Base-by-base conservation (phyloP, 2,888 invertebrate species). In the Stenolophus ochropezus region DNA sequence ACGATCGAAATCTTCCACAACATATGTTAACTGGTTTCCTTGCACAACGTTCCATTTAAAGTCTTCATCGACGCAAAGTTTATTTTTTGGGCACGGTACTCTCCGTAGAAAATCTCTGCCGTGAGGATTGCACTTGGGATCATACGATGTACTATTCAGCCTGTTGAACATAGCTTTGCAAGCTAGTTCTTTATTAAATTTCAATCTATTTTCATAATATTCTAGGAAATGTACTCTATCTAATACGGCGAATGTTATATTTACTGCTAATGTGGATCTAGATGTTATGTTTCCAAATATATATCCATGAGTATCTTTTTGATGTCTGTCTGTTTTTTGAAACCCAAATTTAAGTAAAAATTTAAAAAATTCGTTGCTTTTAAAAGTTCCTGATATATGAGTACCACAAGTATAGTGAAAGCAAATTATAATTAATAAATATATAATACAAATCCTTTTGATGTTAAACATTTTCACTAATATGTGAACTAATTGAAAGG, bases 281-380 rank as follows among this genome's bases (percentile, higher is more conserved):
- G 96, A 92, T 23, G 98, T 97, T 65, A 98, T 93, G 89, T 98
- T 98, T 11, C 99, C 99, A 88, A 97, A 99, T 86, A 99, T 97
- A 89, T 96, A 98, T 69, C 98, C 98, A 89, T 95, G 95, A 84
- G 97, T 96, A 85, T 94, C 94, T 69, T 94, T 93, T 85, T 94
- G 94, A 88, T 96, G 95, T 56, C 94, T 92, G 89, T 97, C 96
- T 11, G 98, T 98, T 90, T 98, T 97, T 90, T 98, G 98, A 88
- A 98, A 97, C 82, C 98, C 98, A 89, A 98, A 99, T 89, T 98
- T 98, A 20, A 96, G 93, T 76, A 99, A 91, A 89, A 98, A 97
- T 89, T 95, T 95, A 88, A 97, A 98, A 89, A 96, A 96, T 69
- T 96, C 94, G 69, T 91, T 90, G 1, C 93, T 92, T 83, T 91